phyloP scores from a whole-genome alignment of 2,113 vertebrate genomes.

The Mormyrus iriodes region DNA sequence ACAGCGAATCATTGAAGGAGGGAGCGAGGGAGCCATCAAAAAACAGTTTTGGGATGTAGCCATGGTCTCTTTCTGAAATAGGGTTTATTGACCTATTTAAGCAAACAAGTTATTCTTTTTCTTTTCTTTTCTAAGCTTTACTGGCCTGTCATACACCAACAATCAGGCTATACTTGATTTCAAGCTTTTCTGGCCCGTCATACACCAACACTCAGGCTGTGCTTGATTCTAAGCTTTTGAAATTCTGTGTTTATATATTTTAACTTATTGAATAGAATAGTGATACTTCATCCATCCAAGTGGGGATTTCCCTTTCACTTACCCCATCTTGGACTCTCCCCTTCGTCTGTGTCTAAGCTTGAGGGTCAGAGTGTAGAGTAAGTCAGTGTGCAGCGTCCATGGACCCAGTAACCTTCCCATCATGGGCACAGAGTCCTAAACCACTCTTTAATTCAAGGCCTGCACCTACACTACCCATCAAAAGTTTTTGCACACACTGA shows the following conservation, averaged over 20 bases:
- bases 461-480: neutral
- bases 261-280: neutral
- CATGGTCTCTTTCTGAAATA: neutral
- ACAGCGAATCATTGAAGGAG: no score
- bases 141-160: no score
- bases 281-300: no score
- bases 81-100: neutral
- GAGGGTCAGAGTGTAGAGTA: neutral
- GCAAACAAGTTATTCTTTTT: neutral
- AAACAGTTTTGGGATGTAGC: neutral
- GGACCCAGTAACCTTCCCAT: neutral
- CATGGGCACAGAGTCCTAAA: neutral
- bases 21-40: neutral
- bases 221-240: neutral
- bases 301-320: no score
- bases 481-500: no score
- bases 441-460: neutral
- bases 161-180: no score
- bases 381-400: neutral
- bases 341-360: neutral
- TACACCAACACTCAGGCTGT: neutral
- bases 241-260: neutral
- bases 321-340: no score
- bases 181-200: neutral
- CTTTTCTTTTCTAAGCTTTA: no score